These are phyloP conservation scores for Neotoma lepida DNA, from an alignment of 2,113 vertebrate species.

Conservation along the genomic window DNA sequence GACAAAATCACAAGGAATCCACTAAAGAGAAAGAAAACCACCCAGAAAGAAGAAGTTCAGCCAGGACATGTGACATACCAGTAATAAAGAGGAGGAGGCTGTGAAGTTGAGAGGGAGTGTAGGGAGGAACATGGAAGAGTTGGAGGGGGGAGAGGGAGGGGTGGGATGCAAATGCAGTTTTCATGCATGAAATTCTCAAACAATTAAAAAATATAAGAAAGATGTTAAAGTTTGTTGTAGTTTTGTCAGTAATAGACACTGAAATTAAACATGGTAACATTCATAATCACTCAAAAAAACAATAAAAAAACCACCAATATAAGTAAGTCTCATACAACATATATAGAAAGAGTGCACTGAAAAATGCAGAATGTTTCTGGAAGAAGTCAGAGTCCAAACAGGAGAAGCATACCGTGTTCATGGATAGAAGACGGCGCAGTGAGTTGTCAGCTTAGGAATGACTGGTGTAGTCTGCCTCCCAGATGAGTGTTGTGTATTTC, in stretches of 20 bases:
- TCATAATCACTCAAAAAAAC: background rate
- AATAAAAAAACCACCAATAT: background rate
- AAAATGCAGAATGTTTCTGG: background rate
- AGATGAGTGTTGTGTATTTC: too few relatives aligned
- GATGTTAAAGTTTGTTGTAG: background rate
- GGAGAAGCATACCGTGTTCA: background rate
- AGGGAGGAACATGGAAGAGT: background rate
- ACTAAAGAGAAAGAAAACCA: background rate
- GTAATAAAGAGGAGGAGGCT: too few relatives aligned
- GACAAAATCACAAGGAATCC: background rate
- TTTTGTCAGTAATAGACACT: background rate
- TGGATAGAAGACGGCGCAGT: background rate
- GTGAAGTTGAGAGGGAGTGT: rapidly evolving
- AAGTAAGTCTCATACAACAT: background rate
- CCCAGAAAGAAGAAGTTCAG: background rate
- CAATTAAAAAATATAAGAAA: too few relatives aligned
- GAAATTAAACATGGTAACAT: background rate
- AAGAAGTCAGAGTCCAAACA: background rate
- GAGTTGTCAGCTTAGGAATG: background rate
- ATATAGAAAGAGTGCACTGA: background rate
- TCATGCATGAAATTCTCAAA: background rate
- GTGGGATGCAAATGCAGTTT: background rate
- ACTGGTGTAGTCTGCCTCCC: background rate
- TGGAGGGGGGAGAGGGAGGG: background rate
- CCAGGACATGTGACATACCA: background rate